Percentiles rank a stretch among this genome's conserved stretches.
Evolutionary conservation across 2,888 invertebrate genomes (phyloP).

Genomic region (Heliconius sara): DNA sequence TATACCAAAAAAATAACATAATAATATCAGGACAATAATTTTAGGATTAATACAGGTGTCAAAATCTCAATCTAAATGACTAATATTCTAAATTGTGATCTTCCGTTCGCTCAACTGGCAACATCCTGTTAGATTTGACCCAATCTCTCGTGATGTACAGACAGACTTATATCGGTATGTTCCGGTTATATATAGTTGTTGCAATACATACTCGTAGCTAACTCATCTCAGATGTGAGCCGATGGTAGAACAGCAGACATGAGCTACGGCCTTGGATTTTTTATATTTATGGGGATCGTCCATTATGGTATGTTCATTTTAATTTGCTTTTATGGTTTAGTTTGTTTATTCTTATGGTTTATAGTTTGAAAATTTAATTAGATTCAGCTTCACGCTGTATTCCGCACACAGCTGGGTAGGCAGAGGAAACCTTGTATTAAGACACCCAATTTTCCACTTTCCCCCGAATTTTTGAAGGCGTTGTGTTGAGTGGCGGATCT

Average conservation of each 20-base stretch:
- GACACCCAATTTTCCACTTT: too few species aligned
- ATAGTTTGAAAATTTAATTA: too few species aligned
- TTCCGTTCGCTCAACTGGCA: conserved; percentile 59
- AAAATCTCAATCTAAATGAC: conserved; percentile 49
- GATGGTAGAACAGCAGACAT: conserved; percentile 51
- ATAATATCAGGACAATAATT: neutral
- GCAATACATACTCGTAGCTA: conserved; percentile 15
- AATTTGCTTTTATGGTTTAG: neutral
- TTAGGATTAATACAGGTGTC: neutral
- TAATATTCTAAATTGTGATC: conserved; percentile 57
- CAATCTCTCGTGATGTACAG: conserved; percentile 42
- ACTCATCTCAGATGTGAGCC: conserved; percentile 50
- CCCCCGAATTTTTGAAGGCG: too few species aligned
- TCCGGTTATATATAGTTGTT: conserved; percentile 34
- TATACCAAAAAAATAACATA: neutral
- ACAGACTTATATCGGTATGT: conserved; percentile 29
- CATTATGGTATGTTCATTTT: conserved; percentile 60
- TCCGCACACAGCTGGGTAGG: too few species aligned
- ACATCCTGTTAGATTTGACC: conserved; percentile 56
- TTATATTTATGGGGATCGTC: conserved; percentile 60
- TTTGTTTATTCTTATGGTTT: too few species aligned
- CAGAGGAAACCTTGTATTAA: too few species aligned
- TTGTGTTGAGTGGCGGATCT: too few species aligned
- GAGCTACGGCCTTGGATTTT: conserved; percentile 50
- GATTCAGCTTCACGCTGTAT: too few species aligned